A percentile compares a stretch with the other conserved stretches of the same genome.
Evolutionary conservation across 2,113 vertebrate genomes (phyloP).

Genomic region (Morphnarchus princeps): DNA sequence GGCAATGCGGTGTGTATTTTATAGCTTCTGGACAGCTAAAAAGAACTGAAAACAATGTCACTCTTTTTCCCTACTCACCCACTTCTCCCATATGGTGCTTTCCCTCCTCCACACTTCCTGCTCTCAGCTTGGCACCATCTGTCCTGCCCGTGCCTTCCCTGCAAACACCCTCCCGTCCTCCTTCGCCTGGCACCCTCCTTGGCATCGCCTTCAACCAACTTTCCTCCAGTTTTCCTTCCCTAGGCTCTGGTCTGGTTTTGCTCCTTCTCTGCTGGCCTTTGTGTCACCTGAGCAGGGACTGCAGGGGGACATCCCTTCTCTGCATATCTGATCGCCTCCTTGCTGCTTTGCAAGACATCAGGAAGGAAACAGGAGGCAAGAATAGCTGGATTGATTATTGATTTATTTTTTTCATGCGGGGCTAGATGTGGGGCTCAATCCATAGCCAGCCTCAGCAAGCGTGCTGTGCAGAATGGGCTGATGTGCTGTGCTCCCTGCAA

Average conservation of each 20-base stretch:
- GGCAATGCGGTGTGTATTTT: rapidly evolving
- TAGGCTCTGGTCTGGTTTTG: not conserved
- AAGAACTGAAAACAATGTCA: not conserved
- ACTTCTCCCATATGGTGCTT: not conserved
- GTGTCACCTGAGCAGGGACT: not conserved
- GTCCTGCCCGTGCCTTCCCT: not conserved
- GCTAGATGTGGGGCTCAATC: not conserved
- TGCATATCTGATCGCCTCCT: not conserved
- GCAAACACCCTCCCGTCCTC: not conserved
- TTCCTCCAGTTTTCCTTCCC: not conserved
- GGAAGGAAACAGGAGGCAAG: not conserved
- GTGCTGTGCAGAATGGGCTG: rapidly evolving
- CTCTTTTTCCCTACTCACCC: not conserved
- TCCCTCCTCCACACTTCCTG: not conserved
- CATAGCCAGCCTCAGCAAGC: not conserved
- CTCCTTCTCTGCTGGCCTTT: not conserved
- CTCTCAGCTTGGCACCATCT: not conserved
- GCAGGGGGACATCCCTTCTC: not conserved
- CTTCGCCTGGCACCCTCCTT: not conserved
- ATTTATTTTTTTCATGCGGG: not conserved
- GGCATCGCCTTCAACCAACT: not conserved
- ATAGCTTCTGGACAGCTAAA: not conserved
- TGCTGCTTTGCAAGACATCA: not conserved
- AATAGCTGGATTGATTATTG: not conserved
- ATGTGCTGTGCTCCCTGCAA: too few relatives aligned